Evolutionary conservation across 2,113 vertebrate genomes (phyloP).

Genomic region (Ceyx margarethae): DNA sequence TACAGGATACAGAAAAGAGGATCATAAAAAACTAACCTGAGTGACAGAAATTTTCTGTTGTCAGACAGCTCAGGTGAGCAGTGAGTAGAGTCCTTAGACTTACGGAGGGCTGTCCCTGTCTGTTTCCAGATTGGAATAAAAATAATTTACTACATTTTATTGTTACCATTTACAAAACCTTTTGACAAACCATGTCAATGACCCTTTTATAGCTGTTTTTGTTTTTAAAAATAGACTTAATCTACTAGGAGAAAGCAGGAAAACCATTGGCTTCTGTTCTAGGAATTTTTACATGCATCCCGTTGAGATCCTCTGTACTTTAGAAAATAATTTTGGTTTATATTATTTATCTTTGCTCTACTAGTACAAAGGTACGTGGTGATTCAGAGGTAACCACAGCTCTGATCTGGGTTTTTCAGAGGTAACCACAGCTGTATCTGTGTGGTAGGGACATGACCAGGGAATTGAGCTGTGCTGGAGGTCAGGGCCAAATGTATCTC

Average conservation of each 20-base stretch:
- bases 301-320: background rate
- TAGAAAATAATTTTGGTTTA: background rate
- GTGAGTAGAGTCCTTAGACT: no score
- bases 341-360: background rate
- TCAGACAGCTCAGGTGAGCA: background rate
- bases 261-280: background rate
- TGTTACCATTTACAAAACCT: background rate
- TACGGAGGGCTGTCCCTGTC: background rate
- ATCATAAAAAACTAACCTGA: background rate
- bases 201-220: background rate
- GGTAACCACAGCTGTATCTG: background rate
- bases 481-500: background rate
- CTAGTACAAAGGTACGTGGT: background rate
- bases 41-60: background rate
- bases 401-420: background rate
- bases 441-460: background rate
- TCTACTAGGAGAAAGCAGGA: background rate
- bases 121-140: background rate
- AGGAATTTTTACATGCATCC: background rate
- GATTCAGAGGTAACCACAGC: background rate
- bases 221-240: background rate
- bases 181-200: background rate
- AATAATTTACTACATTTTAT: background rate
- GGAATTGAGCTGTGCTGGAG: background rate
- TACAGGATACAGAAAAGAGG: conserved; percentile 28